phyloP scores from a whole-genome alignment of 2,797 vertebrate species.

The Chiloscyllium punctatum region DNA sequence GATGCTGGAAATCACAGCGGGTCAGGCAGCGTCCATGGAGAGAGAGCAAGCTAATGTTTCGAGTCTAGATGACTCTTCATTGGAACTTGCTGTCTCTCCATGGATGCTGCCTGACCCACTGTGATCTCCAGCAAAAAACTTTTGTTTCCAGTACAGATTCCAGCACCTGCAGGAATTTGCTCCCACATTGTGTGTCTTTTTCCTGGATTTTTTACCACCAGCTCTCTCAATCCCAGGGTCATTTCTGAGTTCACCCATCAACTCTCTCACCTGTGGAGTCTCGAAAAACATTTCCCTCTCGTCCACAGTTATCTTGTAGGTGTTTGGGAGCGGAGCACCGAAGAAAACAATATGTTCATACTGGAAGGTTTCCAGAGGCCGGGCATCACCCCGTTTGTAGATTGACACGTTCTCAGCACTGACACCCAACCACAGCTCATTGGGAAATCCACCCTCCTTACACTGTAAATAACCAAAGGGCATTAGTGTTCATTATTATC shows the following conservation, averaged over 20 bases:
- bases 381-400: constrained; percentile 80
- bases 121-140: too few species aligned
- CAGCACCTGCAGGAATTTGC: too few species aligned
- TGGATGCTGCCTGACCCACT: too few species aligned
- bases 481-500: too few species aligned
- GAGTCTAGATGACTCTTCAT: too few species aligned
- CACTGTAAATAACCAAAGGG: constrained; percentile 56
- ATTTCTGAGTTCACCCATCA: background rate
- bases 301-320: constrained; percentile 87
- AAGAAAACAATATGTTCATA: constrained; percentile 92
- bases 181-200: too few species aligned
- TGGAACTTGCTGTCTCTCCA: too few species aligned
- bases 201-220: background rate
- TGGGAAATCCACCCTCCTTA: constrained; percentile 87
- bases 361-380: constrained; percentile 82
- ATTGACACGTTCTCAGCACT: constrained; percentile 85
- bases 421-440: constrained; percentile 85
- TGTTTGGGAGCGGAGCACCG: constrained; percentile 77
- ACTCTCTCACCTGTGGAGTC: constrained; percentile 70
- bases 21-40: too few species aligned
- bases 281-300: constrained; percentile 91
- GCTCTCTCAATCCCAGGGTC: background rate
- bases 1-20: too few species aligned
- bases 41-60: too few species aligned
- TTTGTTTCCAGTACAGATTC: too few species aligned